A percentile compares a stretch with the other conserved stretches of the same genome.
These are phyloP conservation scores for Lineus longissimus DNA, from an alignment of 1,140 invertebrate species.

Conservation along the genomic window DNA sequence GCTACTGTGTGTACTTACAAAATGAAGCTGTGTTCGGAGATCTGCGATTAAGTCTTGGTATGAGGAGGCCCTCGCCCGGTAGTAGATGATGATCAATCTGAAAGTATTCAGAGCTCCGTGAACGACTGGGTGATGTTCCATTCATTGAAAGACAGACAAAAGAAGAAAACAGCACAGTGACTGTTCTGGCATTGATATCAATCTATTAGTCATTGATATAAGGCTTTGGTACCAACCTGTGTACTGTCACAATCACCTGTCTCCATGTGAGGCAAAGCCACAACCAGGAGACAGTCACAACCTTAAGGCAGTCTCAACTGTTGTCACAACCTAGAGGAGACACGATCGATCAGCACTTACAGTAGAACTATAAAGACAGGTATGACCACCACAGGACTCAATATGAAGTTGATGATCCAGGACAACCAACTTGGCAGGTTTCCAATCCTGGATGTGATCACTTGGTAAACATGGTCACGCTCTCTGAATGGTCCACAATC, in stretches of 20 bases:
- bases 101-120: background rate
- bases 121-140: too few relatives aligned
- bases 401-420: slow-evolving; percentile 21
- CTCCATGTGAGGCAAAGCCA: too few relatives aligned
- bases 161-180: background rate
- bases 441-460: slow-evolving; percentile 24
- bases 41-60: background rate
- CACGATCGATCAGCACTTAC: slow-evolving; percentile 14
- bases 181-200: too few relatives aligned
- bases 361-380: slow-evolving; percentile 32
- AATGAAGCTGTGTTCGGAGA: slow-evolving; percentile 5
- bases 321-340: too few relatives aligned
- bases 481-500: slow-evolving; percentile 38
- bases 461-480: slow-evolving; percentile 21
- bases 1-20: background rate
- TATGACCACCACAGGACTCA: slow-evolving; percentile 25
- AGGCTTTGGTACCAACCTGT: too few relatives aligned
- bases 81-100: slow-evolving; percentile 6
- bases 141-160: too few relatives aligned
- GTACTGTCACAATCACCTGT: too few relatives aligned
- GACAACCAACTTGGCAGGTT: slow-evolving; percentile 23
- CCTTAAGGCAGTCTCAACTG: too few relatives aligned
- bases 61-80: background rate
- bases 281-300: too few relatives aligned
- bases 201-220: too few relatives aligned